phyloP scores from a whole-genome alignment of 2,113 vertebrate species.

The Cavia porcellus region DNA sequence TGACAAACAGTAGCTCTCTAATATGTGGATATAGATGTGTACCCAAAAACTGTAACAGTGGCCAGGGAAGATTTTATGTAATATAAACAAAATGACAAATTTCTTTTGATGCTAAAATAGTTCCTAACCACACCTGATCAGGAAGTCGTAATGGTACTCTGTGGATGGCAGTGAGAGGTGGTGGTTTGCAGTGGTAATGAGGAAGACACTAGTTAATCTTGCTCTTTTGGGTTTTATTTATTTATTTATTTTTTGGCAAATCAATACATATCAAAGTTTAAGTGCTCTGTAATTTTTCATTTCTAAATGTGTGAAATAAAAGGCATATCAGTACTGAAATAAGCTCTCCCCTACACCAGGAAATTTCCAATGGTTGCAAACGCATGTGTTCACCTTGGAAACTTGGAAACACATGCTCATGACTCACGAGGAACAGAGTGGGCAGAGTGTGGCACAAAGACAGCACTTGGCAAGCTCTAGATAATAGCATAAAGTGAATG shows the following conservation, averaged over 20 bases:
- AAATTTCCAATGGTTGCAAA: not conserved
- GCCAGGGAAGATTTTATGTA: not conserved
- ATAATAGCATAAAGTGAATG: not conserved
- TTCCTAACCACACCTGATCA: not conserved
- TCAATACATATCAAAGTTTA: not conserved
- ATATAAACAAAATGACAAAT: not conserved
- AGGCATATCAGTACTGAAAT: not conserved
- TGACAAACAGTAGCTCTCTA: not conserved
- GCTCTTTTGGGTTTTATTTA: not conserved
- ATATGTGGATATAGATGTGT: not conserved
- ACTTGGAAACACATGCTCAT: not conserved
- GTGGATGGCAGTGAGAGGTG: not conserved
- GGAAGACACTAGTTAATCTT: not conserved
- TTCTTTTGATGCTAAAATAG: not conserved
- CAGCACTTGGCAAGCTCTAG: not conserved
- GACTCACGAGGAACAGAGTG: not conserved
- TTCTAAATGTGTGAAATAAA: slow-evolving; percentile 39
- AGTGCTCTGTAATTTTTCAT: not conserved
- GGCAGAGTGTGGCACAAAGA: slow-evolving; percentile 2
- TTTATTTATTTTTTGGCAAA: not conserved
- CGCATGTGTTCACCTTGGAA: not conserved
- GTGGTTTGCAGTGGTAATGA: not conserved
- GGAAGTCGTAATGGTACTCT: not conserved
- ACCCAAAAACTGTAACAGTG: not conserved
- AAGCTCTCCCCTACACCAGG: not conserved